Conservation (phyloP, 2,113 vertebrate species). For the Mionectes macconnelli region DNA sequence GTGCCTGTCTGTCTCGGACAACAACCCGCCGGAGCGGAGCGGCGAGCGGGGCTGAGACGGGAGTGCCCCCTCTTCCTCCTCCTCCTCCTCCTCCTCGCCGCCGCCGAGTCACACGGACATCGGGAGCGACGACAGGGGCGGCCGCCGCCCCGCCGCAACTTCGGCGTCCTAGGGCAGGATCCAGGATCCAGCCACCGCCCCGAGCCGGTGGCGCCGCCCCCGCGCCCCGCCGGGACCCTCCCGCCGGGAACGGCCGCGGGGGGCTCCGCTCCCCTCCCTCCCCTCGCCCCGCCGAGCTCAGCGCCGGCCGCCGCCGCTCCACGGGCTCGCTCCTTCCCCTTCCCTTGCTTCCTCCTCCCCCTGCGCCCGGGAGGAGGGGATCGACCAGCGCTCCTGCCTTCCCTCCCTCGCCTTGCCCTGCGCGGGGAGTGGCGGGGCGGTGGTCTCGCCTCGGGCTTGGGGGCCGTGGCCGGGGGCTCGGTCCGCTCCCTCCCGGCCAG, state of each 20-base stretch:
- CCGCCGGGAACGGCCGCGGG: neutral
- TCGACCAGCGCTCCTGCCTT: neutral
- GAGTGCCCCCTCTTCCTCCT: neutral
- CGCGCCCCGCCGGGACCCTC: neutral
- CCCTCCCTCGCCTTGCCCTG: neutral
- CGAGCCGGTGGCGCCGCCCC: neutral
- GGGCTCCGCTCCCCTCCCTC: neutral
- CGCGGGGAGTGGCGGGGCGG: neutral
- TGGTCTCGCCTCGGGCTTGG: neutral
- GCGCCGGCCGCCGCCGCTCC: neutral
- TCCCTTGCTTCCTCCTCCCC: neutral
- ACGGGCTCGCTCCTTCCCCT: neutral
- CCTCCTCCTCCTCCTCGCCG: neutral
- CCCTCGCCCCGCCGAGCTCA: neutral
- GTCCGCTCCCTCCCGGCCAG: neutral
- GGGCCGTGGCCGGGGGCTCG: neutral
- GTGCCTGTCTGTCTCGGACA: neutral
- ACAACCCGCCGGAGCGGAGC: neutral
- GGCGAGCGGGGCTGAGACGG: neutral
- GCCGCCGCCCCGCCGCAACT: conserved; percentile 33
- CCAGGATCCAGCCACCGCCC: conserved; percentile 1
- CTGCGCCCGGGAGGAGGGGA: neutral
- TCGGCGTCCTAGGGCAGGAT: neutral
- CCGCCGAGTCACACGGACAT: conserved; percentile 21
- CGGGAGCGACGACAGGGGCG: neutral